A percentile compares a stretch with the other conserved stretches of the same genome.
Conservation (phyloP, 92 coral and sea anemone species). For the Epizoanthus stellaris region DNA sequence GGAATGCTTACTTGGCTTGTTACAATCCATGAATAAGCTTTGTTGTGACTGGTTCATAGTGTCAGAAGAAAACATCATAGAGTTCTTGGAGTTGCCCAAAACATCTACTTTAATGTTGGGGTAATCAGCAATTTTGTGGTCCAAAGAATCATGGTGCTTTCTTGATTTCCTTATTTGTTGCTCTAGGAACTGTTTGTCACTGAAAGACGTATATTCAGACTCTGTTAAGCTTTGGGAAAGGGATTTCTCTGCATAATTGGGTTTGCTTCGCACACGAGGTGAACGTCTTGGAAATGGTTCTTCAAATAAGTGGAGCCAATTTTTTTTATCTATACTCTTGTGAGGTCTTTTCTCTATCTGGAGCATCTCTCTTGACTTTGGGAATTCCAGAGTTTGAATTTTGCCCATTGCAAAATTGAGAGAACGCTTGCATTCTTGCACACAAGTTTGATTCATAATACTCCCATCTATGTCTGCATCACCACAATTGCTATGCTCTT, state of each 20-base stretch:
- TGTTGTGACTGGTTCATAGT: not conserved
- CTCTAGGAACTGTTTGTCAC: conserved; percentile 4
- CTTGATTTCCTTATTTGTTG: not conserved
- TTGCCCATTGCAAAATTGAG: not conserved
- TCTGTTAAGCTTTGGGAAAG: conserved; percentile 8
- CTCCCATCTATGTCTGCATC: not conserved
- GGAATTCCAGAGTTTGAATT: not conserved
- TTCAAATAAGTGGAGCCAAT: conserved; percentile 82
- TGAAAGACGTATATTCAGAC: not conserved
- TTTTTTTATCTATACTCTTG: conserved; percentile 9
- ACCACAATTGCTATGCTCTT: not conserved
- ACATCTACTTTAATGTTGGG: not conserved
- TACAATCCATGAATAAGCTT: not conserved
- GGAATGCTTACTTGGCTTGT: not conserved
- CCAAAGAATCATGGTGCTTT: no score
- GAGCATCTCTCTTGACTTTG: not conserved
- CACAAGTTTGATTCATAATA: not conserved
- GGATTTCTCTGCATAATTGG: conserved; percentile 9
- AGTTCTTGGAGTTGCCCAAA: not conserved
- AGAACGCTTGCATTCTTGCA: not conserved
- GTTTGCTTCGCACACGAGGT: conserved; percentile 63
- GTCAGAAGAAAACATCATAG: not conserved
- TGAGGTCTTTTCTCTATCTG: not conserved
- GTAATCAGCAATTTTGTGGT: not conserved
- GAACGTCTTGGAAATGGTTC: conserved; percentile 87